Base-by-base conservation (phyloP, 1,140 invertebrate genomes). In the Papilio machaon region DNA sequence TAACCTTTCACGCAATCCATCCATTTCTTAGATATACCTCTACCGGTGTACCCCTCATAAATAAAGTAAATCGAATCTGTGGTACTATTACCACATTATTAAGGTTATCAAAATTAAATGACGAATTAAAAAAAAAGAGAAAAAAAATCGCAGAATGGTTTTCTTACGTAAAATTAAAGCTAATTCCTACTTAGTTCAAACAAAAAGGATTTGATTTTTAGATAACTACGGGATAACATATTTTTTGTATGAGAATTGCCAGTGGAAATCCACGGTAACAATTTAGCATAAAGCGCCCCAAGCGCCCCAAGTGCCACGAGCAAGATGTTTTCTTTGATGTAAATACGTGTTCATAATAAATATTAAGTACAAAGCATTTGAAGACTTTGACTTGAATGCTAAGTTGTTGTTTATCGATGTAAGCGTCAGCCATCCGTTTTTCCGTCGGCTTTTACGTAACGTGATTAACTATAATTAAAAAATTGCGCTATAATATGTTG, bases 311-410 rank as follows among this genome's bases (percentile, higher is more conserved):
- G 54, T 5, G 17, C 17, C 38, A 19, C 54, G 54, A 58, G n/a
- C 17, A 19, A 58, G 54, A 58, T 58, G 54, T 58, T 58, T 52
- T 17, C 49, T 52, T 58, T 58, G 54, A 19, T 58, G 54, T 58
- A 58, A 58, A 58, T 58, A 58, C 54, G 54, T 58, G 54, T 58
- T 19, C 54, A 58, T 58, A 58, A 58, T 58, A 58, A 58, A 58
- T 58, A 58, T 58, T 58, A 19, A 58, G 54, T 19, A 58, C 7
- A 58, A 58, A 58, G 54, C 54, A 58, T 58, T 49, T 58, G 54
- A 19, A 58, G n/a, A 17, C 54, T 54, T n/a, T 58, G 54, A 19
- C 54, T 58, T n/a, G 54, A 58, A 58, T 58, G 17, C 54, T 58
- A 58, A 58, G 54, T 58, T 58, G 54, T 58, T 58, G 54, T 58